Evolutionary conservation across 2,888 invertebrate species (phyloP).

Genomic region (Callinectes sapidus): DNA sequence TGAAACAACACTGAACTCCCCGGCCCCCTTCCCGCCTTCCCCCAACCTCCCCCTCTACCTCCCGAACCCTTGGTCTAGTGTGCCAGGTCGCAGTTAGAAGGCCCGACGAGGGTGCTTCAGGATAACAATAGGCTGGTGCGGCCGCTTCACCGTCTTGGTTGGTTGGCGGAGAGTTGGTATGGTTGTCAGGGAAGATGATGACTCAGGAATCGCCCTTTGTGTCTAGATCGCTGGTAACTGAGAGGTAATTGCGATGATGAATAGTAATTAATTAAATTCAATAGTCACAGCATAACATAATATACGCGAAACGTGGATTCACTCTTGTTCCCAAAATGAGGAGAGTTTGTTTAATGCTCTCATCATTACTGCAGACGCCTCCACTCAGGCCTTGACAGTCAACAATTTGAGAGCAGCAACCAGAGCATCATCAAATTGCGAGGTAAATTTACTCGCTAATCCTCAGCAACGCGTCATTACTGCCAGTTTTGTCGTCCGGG

Average conservation of each 20-base stretch:
- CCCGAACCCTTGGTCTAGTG: background rate
- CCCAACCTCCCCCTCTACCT: background rate
- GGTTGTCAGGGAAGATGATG: background rate
- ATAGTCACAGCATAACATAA: background rate
- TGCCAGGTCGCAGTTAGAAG: constrained; percentile 11
- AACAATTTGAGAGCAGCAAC: constrained; percentile 16
- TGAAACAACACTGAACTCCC: constrained; percentile 2
- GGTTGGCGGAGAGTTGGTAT: background rate
- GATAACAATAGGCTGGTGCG: background rate
- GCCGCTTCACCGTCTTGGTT: constrained; percentile 2
- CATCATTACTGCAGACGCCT: constrained; percentile 32
- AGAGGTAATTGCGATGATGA: background rate
- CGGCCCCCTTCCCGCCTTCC: background rate
- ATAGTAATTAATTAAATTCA: background rate
- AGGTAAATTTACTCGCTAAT: constrained; percentile 28
- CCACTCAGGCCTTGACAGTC: constrained; percentile 28
- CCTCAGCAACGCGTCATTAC: constrained; percentile 29
- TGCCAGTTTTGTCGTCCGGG: constrained; percentile 28
- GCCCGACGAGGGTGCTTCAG: constrained; percentile 23
- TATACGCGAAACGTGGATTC: background rate
- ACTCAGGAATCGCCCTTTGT: background rate
- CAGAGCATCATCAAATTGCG: constrained; percentile 19
- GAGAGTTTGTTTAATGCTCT: constrained; percentile 33
- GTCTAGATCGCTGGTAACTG: background rate
- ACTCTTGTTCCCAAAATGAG: constrained; percentile 14